Percentiles rank a stretch among this genome's conserved stretches.
phyloP scores from a whole-genome alignment of 2,113 vertebrate genomes.

The Rhodinocichla rosea region DNA sequence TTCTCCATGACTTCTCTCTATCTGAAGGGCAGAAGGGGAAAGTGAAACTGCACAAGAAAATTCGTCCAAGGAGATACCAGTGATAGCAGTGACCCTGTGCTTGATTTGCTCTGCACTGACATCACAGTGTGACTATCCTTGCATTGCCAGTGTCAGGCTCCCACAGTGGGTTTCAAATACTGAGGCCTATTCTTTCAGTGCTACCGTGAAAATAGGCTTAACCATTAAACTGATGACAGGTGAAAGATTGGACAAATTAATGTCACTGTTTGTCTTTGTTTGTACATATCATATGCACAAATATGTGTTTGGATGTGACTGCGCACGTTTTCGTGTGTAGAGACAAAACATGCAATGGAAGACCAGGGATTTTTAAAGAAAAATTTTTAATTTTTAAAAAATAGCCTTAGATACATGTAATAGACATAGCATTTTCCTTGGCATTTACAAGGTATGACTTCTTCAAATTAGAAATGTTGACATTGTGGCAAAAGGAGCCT shows the following conservation, averaged over 20 bases:
- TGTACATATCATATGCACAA: not conserved
- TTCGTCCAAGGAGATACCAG: not conserved
- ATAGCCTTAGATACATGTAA: not conserved
- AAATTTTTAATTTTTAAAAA: not conserved
- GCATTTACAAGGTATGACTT: not conserved
- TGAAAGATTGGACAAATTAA: not conserved
- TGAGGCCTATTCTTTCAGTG: not conserved
- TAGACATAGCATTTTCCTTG: not conserved
- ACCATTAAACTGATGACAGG: not conserved
- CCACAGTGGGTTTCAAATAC: not conserved
- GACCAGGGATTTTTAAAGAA: not conserved
- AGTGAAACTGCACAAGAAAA: not conserved
- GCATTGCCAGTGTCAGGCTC: not conserved
- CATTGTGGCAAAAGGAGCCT: not conserved
- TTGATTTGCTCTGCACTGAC: not conserved
- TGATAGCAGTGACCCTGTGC: not conserved
- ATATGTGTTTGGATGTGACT: not conserved
- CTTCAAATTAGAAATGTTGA: not conserved
- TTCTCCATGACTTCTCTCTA: not conserved
- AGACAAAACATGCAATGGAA: not conserved
- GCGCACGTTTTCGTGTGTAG: not conserved
- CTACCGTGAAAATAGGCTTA: not conserved
- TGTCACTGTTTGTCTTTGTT: not conserved
- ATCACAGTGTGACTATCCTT: not conserved
- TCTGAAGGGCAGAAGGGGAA: not conserved